Percentiles rank a stretch among this genome's conserved stretches.
These are phyloP conservation scores for Pterocles gutturalis DNA, from an alignment of 2,113 vertebrate species.

Conservation along the genomic window DNA sequence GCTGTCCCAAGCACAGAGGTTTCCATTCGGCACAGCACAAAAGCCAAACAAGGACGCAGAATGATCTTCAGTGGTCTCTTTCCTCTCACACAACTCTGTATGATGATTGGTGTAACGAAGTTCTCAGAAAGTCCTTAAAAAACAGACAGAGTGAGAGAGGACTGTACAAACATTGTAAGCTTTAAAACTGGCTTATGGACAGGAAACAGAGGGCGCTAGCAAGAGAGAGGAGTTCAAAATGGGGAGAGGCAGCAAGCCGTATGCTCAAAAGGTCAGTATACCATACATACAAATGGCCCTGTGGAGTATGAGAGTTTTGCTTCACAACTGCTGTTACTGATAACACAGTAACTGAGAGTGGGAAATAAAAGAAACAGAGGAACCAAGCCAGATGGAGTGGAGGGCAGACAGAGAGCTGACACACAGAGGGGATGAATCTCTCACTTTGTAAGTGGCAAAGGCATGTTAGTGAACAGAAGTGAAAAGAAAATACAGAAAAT, in stretches of 20 bases:
- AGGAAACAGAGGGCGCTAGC: slow-evolving; percentile 31
- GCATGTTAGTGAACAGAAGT: background rate
- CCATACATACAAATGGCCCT: background rate
- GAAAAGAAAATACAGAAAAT: background rate
- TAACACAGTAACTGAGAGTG: background rate
- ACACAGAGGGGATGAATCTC: background rate
- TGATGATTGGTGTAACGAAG: background rate
- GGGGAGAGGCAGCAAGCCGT: background rate
- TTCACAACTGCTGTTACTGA: background rate
- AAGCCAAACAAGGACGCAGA: background rate
- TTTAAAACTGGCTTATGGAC: slow-evolving; percentile 37
- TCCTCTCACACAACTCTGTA: background rate
- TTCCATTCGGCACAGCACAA: background rate
- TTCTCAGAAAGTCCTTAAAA: slow-evolving; percentile 15
- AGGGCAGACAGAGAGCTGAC: background rate
- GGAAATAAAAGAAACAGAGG: background rate
- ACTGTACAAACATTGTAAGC: slow-evolving; percentile 20
- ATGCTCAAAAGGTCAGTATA: background rate
- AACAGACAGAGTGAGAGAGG: background rate
- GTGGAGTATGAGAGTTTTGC: background rate
- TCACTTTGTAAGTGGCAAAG: background rate
- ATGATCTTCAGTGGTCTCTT: background rate
- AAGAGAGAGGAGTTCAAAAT: slow-evolving; percentile 9
- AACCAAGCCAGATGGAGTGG: background rate
- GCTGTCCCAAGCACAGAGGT: background rate